Conservation (phyloP, 2,113 vertebrate genomes). For the Leptobrachium leishanense region DNA sequence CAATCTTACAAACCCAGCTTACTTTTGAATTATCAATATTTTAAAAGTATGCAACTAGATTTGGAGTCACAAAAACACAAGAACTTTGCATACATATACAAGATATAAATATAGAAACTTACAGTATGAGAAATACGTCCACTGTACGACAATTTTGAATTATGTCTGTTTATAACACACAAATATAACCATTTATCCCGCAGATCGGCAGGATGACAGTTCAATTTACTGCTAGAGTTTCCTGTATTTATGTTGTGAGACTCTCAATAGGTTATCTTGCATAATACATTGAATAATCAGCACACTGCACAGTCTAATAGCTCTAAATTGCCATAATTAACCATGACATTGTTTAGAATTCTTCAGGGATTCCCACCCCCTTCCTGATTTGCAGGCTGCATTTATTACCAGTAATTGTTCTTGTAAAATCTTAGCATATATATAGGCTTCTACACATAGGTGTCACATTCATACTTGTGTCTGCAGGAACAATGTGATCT, state of each 20-base stretch:
- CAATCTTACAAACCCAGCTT: no score
- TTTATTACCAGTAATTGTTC: slow-evolving; percentile 2
- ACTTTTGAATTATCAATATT: no score
- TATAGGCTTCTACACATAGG: not conserved
- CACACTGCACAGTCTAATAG: slow-evolving; percentile 4
- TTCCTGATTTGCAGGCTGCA: slow-evolving; percentile 12
- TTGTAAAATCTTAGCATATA: slow-evolving; percentile 17
- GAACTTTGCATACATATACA: no score
- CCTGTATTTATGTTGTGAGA: not conserved
- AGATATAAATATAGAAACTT: no score
- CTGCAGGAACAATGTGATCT: no score
- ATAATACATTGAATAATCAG: not conserved
- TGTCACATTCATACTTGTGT: no score
- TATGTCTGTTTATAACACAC: no score
- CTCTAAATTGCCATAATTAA: slow-evolving; percentile 32
- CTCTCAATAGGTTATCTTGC: not conserved
- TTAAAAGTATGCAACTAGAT: no score
- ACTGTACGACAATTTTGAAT: no score
- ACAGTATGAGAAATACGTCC: no score
- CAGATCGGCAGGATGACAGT: not conserved
- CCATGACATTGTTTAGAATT: slow-evolving; percentile 41
- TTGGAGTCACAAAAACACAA: no score
- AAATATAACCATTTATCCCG: not conserved
- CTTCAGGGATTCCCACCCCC: slow-evolving; percentile 14
- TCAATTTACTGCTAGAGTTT: not conserved